phyloP scores from a whole-genome alignment of 2,797 vertebrate species.

The Pipistrellus pygmaeus region DNA sequence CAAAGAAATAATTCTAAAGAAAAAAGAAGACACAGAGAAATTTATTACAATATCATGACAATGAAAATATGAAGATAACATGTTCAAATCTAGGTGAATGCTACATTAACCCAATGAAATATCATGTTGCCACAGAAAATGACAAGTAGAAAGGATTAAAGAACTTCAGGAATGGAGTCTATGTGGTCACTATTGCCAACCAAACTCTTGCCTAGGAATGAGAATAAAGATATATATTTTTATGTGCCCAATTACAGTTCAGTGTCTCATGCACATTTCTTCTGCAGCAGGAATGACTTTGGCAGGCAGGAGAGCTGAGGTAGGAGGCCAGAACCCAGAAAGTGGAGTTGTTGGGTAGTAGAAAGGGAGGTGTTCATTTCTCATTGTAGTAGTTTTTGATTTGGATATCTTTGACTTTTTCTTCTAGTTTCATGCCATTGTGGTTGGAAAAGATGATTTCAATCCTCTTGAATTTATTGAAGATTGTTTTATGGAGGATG shows the following conservation, averaged over 20 bases:
- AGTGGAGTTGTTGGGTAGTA: not conserved
- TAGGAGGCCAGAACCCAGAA: not conserved
- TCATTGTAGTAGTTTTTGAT: not conserved
- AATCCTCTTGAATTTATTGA: not conserved
- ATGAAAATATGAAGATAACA: not conserved
- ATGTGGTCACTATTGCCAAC: too few species aligned
- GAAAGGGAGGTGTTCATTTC: not conserved
- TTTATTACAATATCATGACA: not conserved
- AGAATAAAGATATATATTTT: not conserved
- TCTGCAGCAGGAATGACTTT: not conserved
- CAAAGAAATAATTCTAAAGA: not conserved
- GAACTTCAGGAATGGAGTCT: not conserved
- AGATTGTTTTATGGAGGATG: not conserved
- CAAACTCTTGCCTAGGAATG: not conserved
- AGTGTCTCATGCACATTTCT: too few species aligned
- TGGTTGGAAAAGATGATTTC: not conserved
- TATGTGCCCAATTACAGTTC: too few species aligned
- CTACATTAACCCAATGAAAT: not conserved
- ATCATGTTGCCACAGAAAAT: not conserved
- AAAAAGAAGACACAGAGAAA: not conserved
- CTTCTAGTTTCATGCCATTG: not conserved
- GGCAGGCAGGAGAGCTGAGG: not conserved
- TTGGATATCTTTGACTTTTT: not conserved
- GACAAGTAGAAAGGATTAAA: not conserved
- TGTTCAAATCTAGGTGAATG: not conserved